These are phyloP conservation scores for Capreolus pygargus DNA, from an alignment of 2,113 vertebrate species.

Conservation along the genomic window DNA sequence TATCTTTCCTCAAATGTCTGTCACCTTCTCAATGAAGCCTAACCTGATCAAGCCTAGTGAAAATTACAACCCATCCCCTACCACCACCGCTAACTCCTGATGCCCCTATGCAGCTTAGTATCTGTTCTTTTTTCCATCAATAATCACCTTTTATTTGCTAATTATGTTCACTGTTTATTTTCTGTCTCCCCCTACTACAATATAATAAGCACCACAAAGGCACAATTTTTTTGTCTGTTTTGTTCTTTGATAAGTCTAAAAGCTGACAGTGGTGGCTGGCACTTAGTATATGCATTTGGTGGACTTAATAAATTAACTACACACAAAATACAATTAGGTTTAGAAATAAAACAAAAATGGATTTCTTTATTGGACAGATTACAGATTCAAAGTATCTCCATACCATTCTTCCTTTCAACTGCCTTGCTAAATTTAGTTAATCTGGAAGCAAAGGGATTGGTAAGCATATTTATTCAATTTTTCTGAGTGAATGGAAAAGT, in stretches of 20 bases:
- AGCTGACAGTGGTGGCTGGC: not conserved
- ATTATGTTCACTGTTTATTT: slow-evolving; percentile 7
- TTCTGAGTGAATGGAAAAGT: not conserved
- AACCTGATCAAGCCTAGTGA: not conserved
- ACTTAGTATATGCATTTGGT: not conserved
- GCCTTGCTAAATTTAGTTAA: slow-evolving; percentile 6
- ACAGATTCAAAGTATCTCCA: not conserved
- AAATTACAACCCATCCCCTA: not conserved
- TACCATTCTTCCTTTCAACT: slow-evolving; percentile 25
- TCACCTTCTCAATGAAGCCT: not conserved
- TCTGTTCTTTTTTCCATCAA: not conserved
- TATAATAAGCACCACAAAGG: not conserved
- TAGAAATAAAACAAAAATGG: slow-evolving; percentile 18
- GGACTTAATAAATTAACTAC: slow-evolving; percentile 7
- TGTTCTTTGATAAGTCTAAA: not conserved
- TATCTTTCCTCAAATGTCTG: not conserved
- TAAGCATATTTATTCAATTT: not conserved
- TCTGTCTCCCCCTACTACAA: not conserved
- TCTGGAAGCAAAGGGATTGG: not conserved
- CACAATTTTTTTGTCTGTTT: not conserved
- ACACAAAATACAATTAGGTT: not conserved
- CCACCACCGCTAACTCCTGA: not conserved
- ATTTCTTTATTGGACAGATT: not conserved
- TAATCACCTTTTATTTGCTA: not conserved
- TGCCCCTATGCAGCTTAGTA: not conserved